Percentiles rank a stretch among this genome's conserved stretches.
phyloP scores from a whole-genome alignment of 1,140 invertebrate genomes.

The Bombus cullumanus region DNA sequence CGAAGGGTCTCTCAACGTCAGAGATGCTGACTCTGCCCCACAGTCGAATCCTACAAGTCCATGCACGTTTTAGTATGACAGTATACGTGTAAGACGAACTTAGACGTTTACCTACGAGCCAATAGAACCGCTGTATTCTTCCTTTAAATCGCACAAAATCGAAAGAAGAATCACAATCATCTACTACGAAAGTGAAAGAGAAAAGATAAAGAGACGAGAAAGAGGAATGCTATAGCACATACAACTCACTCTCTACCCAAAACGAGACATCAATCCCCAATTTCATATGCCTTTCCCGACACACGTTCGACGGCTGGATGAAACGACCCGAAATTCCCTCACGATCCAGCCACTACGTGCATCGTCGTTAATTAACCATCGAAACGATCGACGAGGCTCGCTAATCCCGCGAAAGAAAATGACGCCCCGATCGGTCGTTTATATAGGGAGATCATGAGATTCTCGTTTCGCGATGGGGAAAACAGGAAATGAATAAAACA shows the following conservation, averaged over 20 bases:
- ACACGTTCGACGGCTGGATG: not conserved
- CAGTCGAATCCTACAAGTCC: too few relatives aligned
- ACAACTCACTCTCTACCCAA: too few relatives aligned
- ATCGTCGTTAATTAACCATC: not conserved
- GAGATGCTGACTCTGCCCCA: too few relatives aligned
- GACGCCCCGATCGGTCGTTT: conserved; percentile 13
- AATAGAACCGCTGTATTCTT: too few relatives aligned
- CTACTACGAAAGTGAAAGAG: not conserved
- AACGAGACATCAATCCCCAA: too few relatives aligned
- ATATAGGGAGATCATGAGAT: conserved; percentile 29
- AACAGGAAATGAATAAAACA: conserved; percentile 48
- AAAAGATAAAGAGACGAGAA: not conserved
- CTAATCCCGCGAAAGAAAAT: not conserved
- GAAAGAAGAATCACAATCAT: not conserved
- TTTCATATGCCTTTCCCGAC: not conserved
- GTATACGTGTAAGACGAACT: too few relatives aligned
- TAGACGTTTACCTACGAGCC: too few relatives aligned
- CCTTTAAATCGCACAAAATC: not conserved
- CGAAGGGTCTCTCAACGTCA: too few relatives aligned
- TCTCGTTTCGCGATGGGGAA: not conserved
- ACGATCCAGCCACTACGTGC: not conserved
- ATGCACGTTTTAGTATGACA: too few relatives aligned
- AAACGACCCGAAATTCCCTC: not conserved
- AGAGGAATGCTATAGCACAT: too few relatives aligned
- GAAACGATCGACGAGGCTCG: not conserved